phyloP scores from a whole-genome alignment of 2,888 invertebrate genomes.

The Chymomyza procnemis region DNA sequence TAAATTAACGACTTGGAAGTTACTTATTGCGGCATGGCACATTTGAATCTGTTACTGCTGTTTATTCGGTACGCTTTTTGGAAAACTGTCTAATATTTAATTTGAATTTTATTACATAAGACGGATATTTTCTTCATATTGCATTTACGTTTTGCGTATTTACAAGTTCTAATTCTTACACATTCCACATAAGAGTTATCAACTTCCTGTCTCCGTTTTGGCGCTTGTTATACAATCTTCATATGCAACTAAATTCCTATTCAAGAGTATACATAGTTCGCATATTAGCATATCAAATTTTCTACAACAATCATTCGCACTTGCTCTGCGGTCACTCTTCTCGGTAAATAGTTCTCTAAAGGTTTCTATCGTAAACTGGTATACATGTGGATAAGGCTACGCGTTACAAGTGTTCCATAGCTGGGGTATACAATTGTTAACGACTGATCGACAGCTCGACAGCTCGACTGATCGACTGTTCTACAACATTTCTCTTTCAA shows the following conservation, averaged over 20 bases:
- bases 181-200: no score
- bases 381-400: constrained; percentile 79
- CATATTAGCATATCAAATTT: constrained; percentile 58
- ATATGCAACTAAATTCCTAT: not conserved
- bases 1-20: not conserved
- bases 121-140: not conserved
- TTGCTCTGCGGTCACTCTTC: not conserved
- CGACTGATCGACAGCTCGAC: constrained; percentile 10
- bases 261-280: not conserved
- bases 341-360: constrained; percentile 18
- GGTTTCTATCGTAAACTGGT: constrained; percentile 73
- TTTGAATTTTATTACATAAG: not conserved
- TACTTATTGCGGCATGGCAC: constrained; percentile 63
- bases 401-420: constrained; percentile 72
- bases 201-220: no score
- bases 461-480: not conserved
- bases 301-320: not conserved
- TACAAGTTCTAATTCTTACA: not conserved
- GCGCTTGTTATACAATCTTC: not conserved
- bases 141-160: not conserved
- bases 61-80: not conserved
- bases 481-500: not conserved
- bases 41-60: constrained; percentile 57
- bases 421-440: constrained; percentile 63
- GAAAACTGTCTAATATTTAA: not conserved